phyloP scores from a whole-genome alignment of 2,797 vertebrate species.

The Okamejei kenojei region DNA sequence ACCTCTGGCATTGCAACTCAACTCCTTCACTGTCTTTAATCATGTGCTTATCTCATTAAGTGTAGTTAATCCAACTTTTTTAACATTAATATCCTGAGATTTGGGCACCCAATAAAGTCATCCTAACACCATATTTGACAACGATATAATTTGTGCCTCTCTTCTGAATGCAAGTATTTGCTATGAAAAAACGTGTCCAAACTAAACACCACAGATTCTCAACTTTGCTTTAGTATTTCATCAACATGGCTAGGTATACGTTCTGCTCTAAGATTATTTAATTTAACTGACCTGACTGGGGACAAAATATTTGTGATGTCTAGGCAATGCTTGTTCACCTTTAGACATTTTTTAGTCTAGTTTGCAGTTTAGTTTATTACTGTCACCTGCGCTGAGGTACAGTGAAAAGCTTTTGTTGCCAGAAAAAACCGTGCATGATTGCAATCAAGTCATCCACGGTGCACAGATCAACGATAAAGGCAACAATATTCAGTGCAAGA shows the following conservation, averaged over 20 bases:
- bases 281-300: not conserved
- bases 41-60: not conserved
- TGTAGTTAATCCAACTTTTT: not conserved
- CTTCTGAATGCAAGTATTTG: not conserved
- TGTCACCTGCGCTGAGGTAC: too few species aligned
- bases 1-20: not conserved
- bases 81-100: not conserved
- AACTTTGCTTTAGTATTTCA: not conserved
- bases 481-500: too few species aligned
- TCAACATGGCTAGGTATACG: not conserved
- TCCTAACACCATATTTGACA: not conserved
- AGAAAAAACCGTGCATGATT: too few species aligned
- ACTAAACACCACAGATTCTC: not conserved
- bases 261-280: not conserved
- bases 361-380: too few species aligned
- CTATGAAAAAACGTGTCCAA: not conserved
- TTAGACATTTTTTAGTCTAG: not conserved
- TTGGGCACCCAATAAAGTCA: not conserved
- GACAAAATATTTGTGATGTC: not conserved
- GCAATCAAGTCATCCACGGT: too few species aligned
- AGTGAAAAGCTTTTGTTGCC: too few species aligned
- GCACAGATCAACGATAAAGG: too few species aligned
- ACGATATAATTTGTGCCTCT: not conserved
- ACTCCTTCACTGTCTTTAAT: not conserved
- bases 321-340: slow-evolving; percentile 9